Conservation (phyloP, 2,113 vertebrate species). For the mouse (Mus musculus) region DNA sequence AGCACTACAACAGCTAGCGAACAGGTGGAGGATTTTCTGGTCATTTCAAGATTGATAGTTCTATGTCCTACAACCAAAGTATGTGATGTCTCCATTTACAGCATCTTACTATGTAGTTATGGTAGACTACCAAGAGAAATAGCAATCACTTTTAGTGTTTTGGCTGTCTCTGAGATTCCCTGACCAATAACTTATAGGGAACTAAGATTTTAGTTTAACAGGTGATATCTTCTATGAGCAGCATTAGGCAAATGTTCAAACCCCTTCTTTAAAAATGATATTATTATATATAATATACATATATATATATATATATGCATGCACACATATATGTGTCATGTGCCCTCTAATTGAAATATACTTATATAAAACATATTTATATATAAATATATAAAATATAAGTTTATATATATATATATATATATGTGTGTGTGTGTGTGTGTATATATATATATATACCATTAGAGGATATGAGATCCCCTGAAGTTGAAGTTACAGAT, state of each 20-base stretch:
- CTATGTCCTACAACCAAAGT: neutral
- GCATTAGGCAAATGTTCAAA: neutral
- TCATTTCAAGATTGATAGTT: neutral
- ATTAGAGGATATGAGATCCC: neutral
- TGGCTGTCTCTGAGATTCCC: neutral
- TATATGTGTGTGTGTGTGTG: too few species aligned
- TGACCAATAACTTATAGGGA: neutral
- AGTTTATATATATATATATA: neutral
- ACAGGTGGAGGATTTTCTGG: neutral
- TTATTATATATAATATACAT: neutral
- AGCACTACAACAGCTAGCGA: neutral
- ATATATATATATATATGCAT: neutral
- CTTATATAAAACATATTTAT: too few species aligned
- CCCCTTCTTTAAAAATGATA: neutral
- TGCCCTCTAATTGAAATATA: too few species aligned
- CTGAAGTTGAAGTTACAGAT: neutral
- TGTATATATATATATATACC: neutral
- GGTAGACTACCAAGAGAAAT: neutral
- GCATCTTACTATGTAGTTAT: neutral
- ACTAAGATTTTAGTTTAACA: neutral
- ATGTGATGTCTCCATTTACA: neutral
- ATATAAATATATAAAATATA: too few species aligned
- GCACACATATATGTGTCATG: too few species aligned
- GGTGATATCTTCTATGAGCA: neutral
- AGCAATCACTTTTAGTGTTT: neutral